Conservation (phyloP, 2,113 vertebrate genomes). For the Microcebus lehilahytsara region DNA sequence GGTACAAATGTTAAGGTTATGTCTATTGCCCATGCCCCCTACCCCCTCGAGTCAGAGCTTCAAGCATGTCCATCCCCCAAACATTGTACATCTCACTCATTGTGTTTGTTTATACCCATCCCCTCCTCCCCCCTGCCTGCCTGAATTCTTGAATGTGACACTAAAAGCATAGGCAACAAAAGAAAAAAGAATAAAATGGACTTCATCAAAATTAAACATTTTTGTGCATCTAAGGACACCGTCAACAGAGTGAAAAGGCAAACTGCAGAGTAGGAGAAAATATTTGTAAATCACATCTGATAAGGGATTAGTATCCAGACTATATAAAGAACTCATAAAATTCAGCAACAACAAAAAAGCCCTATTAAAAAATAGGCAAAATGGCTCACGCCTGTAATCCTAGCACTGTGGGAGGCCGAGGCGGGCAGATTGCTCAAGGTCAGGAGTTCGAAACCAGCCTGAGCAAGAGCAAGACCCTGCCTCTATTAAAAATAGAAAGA, state of each 20-base stretch:
- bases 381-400: too few species aligned
- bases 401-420: too few species aligned
- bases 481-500: too few species aligned
- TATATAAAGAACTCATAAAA: not conserved
- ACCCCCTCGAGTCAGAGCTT: too few species aligned
- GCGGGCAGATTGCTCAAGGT: too few species aligned
- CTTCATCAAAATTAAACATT: not conserved
- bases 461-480: too few species aligned
- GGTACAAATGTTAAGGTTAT: too few species aligned
- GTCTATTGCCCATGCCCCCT: too few species aligned
- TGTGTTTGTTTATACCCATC: too few species aligned
- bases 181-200: not conserved
- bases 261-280: not conserved
- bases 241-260: not conserved
- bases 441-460: too few species aligned
- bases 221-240: not conserved
- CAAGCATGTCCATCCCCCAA: too few species aligned
- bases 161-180: not conserved
- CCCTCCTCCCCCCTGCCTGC: not conserved
- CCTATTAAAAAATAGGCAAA: not conserved
- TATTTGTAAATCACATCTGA: not conserved
- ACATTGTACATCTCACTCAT: too few species aligned
- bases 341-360: not conserved
- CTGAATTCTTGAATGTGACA: not conserved
- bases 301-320: not conserved